Percentiles rank a stretch among this genome's conserved stretches.
These are phyloP conservation scores for Drosophila sp. DNA, from an alignment of 1,140 invertebrate species.

Conservation along the genomic window DNA sequence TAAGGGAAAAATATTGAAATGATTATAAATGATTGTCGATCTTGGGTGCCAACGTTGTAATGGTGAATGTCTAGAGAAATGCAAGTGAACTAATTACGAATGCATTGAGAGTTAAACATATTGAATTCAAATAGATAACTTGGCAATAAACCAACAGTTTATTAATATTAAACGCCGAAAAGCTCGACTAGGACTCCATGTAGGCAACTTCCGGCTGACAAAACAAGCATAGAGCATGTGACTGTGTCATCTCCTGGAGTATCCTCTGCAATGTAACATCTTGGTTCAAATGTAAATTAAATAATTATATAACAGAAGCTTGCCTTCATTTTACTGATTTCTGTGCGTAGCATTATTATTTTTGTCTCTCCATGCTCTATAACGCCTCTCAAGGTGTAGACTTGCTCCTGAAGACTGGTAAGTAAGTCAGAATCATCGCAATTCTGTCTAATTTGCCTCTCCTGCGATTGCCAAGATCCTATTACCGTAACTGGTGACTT, in stretches of 20 bases:
- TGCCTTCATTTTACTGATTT: slow-evolving; percentile 54
- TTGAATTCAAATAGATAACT: background rate
- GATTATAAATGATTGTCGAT: too few species aligned
- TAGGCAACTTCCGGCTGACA: slow-evolving; percentile 7
- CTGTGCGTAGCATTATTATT: slow-evolving; percentile 51
- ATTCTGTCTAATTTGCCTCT: background rate
- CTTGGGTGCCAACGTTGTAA: too few species aligned
- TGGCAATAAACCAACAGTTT: background rate
- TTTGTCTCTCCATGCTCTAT: slow-evolving; percentile 45
- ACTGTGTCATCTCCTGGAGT: slow-evolving; percentile 23
- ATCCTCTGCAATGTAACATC: slow-evolving; percentile 14
- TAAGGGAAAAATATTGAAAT: background rate
- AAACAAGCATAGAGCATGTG: slow-evolving; percentile 11
- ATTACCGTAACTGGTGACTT: background rate
- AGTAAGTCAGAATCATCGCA: slow-evolving; percentile 25
- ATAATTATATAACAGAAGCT: slow-evolving; percentile 8
- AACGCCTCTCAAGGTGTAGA: slow-evolving; percentile 26
- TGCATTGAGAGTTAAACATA: background rate
- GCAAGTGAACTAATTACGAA: background rate
- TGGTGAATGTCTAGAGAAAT: background rate
- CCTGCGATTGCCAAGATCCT: background rate
- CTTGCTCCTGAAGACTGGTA: slow-evolving; percentile 28
- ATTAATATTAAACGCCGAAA: background rate
- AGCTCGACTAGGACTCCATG: slow-evolving; percentile 4
- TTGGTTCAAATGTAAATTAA: background rate